Evolutionary conservation across 2,797 vertebrate genomes (phyloP).

Genomic region (Eutrigla gurnardus): DNA sequence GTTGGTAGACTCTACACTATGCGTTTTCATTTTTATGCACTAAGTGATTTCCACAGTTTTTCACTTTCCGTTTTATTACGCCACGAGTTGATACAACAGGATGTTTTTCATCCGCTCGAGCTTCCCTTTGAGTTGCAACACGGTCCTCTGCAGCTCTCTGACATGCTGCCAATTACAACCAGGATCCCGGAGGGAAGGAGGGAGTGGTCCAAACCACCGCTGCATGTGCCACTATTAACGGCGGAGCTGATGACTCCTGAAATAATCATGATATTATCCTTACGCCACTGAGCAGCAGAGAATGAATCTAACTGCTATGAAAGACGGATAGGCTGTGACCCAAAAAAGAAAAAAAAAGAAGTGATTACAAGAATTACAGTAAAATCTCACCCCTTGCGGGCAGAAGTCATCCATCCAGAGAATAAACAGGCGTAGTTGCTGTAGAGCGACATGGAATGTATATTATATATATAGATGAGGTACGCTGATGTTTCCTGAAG

Average conservation of each 20-base stretch:
- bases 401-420: neutral
- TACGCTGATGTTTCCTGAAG: neutral
- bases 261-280: constrained; percentile 67
- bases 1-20: neutral
- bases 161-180: constrained; percentile 60
- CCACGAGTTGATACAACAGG: constrained; percentile 52
- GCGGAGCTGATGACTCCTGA: constrained; percentile 55
- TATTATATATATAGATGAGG: neutral
- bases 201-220: constrained; percentile 15
- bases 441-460: constrained; percentile 1
- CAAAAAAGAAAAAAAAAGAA: neutral
- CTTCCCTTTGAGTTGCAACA: constrained; percentile 38
- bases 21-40: too few species aligned
- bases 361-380: neutral
- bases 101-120: constrained; percentile 48
- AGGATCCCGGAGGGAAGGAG: constrained; percentile 49
- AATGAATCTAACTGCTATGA: constrained; percentile 6
- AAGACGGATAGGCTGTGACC: neutral
- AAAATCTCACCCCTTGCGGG: neutral
- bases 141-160: constrained; percentile 24
- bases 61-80: constrained; percentile 47
- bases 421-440: neutral
- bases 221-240: constrained; percentile 55
- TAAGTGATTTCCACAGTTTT: neutral
- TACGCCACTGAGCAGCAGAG: constrained; percentile 37